Base-by-base conservation (phyloP, 2,888 invertebrate genomes). In the Spialia ferax region DNA sequence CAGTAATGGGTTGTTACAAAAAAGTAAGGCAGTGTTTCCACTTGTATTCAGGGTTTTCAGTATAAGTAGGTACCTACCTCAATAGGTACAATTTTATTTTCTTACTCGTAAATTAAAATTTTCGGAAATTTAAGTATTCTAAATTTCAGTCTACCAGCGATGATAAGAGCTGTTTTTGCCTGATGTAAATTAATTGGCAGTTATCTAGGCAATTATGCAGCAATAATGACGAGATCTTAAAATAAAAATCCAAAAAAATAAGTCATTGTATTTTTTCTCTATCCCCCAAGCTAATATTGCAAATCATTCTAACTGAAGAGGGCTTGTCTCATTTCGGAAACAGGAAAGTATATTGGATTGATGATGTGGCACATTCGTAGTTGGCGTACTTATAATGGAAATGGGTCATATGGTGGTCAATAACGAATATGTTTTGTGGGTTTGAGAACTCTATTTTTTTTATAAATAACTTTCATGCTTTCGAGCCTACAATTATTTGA, bases 281-380 rank as follows among this genome's bases (percentile, higher is more conserved):
- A 59, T 18, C 22, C 15, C 15, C 35, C 22, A 15, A 48, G 22
- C 29, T 11, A 7, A 57, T 52, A 35, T 13, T 65, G 65, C 65
- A 65, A 57, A 50, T 65, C 65, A 65, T 38, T 35, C 23, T 65
- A 48, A 11, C 48, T 65, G 52, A 65, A 65, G 59, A 52, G 65
- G 65, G 59, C 65, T 59, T 65, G 65, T 65, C 65, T 57, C 38
- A 65, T 65, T 65, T 65, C 50, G 65, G 65, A 65, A 65, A 38
- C 35, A 26, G 42, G 52, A 59, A 26, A 65, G 52, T 65, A 65
- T 65, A 65, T 65, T 65, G 65, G 65, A 52, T 65, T 23, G 59
- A 38, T 65, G 65, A 65, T 23, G 50, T 23, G n/a, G 65, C 65
- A 59, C 26, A 59, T 59, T 65, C 11, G 32, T 23, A 15, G 52